Evolutionary conservation across 2,113 vertebrate genomes (phyloP).

Genomic region (Limanda limanda): DNA sequence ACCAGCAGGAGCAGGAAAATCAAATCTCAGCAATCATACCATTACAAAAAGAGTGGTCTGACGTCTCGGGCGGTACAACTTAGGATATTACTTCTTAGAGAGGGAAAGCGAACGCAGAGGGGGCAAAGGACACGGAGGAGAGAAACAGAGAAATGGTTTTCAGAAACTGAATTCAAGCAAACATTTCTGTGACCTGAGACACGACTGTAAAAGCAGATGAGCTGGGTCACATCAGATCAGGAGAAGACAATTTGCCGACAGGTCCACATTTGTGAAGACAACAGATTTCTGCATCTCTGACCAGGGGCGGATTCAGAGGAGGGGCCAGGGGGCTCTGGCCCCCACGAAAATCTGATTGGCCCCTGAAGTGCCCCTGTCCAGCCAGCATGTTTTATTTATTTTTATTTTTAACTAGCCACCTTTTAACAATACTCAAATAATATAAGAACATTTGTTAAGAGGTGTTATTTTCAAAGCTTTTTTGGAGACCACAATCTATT

Average conservation of each 20-base stretch:
- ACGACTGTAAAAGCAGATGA: not conserved
- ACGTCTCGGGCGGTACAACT: slow-evolving; percentile 36
- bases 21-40: slow-evolving; percentile 50
- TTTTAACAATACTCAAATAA: too few species aligned
- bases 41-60: slow-evolving; percentile 57
- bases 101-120: slow-evolving; percentile 13
- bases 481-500: too few species aligned
- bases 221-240: not conserved
- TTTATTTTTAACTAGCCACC: too few species aligned
- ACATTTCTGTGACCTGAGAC: slow-evolving; percentile 1
- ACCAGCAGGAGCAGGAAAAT: slow-evolving; percentile 44
- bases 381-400: too few species aligned
- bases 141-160: not conserved
- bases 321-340: too few species aligned
- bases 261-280: not conserved
- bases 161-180: slow-evolving; percentile 2
- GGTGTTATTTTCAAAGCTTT: too few species aligned
- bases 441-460: too few species aligned
- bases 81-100: slow-evolving; percentile 34
- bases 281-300: too few species aligned
- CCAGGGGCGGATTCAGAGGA: too few species aligned
- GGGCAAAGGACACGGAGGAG: slow-evolving; percentile 1
- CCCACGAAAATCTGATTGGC: too few species aligned
- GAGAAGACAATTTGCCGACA: not conserved
- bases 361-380: too few species aligned